phyloP scores from a whole-genome alignment of 2,797 vertebrate genomes.

The Brachyalestes nurse region DNA sequence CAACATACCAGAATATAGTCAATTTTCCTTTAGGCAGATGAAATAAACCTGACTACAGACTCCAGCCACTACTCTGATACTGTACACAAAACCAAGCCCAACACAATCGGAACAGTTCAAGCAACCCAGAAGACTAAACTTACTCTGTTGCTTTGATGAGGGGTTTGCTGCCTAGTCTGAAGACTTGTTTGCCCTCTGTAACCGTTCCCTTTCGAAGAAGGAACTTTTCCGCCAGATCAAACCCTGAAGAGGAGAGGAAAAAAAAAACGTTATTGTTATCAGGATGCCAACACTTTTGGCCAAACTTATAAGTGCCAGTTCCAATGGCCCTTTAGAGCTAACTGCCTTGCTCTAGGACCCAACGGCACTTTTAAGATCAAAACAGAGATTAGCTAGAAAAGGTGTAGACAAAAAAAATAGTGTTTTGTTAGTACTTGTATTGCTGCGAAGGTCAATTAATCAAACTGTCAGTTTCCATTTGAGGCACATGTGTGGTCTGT shows the following conservation, averaged over 20 bases:
- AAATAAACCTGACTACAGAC: not conserved
- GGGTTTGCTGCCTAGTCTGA: constrained; percentile 87
- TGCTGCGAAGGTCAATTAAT: constrained; percentile 1
- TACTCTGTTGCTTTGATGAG: constrained; percentile 91
- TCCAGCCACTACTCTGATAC: not conserved
- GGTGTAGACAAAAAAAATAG: not conserved
- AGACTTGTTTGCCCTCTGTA: constrained; percentile 84
- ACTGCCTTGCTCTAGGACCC: not conserved
- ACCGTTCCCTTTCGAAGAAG: constrained; percentile 84
- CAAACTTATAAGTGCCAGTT: not conserved
- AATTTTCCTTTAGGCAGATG: no score
- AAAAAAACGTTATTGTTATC: constrained; percentile 15
- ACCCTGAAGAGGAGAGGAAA: constrained; percentile 77
- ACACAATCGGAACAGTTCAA: not conserved
- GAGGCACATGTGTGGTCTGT: not conserved
- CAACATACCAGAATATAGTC: no score
- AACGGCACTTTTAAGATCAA: not conserved
- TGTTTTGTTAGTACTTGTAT: not conserved
- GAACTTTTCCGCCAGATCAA: constrained; percentile 92
- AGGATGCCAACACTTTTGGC: constrained; percentile 2
- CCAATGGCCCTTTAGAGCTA: not conserved
- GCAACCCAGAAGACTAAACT: constrained; percentile 65
- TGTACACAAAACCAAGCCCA: not conserved
- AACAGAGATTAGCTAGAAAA: not conserved
- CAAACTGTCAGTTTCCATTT: constrained; percentile 4